Conservation (phyloP, 1,140 invertebrate genomes). For the Drosophila funebris region DNA sequence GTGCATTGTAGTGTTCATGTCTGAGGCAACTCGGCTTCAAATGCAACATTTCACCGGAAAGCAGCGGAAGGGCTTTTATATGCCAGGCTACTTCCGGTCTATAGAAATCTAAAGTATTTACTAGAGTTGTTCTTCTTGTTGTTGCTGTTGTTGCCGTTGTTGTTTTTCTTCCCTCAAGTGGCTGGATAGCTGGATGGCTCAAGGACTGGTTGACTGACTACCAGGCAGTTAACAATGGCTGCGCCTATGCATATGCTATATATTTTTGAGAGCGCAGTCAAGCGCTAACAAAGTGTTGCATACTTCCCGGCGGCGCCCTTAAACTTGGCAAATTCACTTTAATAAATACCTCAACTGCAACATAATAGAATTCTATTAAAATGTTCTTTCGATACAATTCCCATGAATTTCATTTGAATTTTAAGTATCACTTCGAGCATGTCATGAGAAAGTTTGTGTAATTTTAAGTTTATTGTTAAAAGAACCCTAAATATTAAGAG, state of each 20-base stretch:
- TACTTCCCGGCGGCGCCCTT: slow-evolving; percentile 52
- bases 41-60: slow-evolving; percentile 79
- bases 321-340: slow-evolving; percentile 59
- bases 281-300: slow-evolving; percentile 57
- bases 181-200: slow-evolving; percentile 38
- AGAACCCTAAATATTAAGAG: not conserved
- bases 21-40: slow-evolving; percentile 59
- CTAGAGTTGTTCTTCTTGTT: slow-evolving; percentile 22
- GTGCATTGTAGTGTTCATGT: slow-evolving; percentile 63
- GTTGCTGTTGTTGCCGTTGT: not conserved
- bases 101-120: slow-evolving; percentile 62
- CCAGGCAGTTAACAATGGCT: slow-evolving; percentile 49
- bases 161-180: slow-evolving; percentile 47
- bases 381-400: not conserved
- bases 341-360: slow-evolving; percentile 5
- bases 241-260: slow-evolving; percentile 68
- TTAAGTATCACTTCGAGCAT: not conserved
- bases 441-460: not conserved
- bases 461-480: not conserved
- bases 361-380: not conserved
- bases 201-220: slow-evolving; percentile 31
- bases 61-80: slow-evolving; percentile 76
- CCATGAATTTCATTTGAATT: no score
- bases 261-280: slow-evolving; percentile 39
- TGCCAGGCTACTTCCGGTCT: slow-evolving; percentile 71